Percentiles rank a stretch among this genome's conserved stretches.
Evolutionary conservation across 2,113 vertebrate genomes (phyloP).

Genomic region (Labeo rohita): DNA sequence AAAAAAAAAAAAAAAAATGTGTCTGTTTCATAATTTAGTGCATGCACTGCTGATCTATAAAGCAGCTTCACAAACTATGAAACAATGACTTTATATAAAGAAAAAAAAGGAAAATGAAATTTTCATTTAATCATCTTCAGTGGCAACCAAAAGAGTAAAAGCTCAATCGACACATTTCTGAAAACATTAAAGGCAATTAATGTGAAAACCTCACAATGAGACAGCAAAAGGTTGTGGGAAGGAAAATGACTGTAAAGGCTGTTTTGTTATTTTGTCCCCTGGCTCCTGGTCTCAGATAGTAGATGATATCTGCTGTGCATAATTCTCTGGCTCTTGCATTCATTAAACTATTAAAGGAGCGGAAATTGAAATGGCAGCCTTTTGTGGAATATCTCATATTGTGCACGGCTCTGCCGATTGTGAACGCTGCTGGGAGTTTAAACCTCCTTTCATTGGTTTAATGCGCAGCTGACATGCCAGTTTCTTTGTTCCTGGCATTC

Average conservation of each 20-base stretch:
- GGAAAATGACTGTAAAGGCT: slow-evolving; percentile 7
- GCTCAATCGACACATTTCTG: neutral
- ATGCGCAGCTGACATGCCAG: slow-evolving; percentile 24
- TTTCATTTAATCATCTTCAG: neutral
- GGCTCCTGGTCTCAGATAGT: neutral
- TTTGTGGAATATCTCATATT: slow-evolving; percentile 44
- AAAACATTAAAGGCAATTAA: slow-evolving; percentile 21
- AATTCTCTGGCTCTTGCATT: slow-evolving; percentile 34
- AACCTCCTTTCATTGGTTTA: slow-evolving; percentile 27
- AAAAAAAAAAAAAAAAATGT: neutral
- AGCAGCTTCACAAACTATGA: neutral
- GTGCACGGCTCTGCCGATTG: slow-evolving; percentile 16
- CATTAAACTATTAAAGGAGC: slow-evolving; percentile 52
- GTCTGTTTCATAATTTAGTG: neutral
- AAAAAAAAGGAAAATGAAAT: neutral
- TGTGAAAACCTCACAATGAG: neutral
- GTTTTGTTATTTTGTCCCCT: slow-evolving; percentile 41
- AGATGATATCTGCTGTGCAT: slow-evolving; percentile 41
- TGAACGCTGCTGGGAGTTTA: slow-evolving; percentile 32
- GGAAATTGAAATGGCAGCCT: slow-evolving; percentile 58
- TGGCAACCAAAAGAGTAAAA: neutral
- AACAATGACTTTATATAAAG: neutral
- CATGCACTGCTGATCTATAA: neutral
- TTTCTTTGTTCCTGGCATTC: slow-evolving; percentile 26
- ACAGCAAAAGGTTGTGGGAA: neutral